A percentile compares a stretch with the other conserved stretches of the same genome.
phyloP scores from a whole-genome alignment of 2,888 invertebrate genomes.

The Erebia palarica region DNA sequence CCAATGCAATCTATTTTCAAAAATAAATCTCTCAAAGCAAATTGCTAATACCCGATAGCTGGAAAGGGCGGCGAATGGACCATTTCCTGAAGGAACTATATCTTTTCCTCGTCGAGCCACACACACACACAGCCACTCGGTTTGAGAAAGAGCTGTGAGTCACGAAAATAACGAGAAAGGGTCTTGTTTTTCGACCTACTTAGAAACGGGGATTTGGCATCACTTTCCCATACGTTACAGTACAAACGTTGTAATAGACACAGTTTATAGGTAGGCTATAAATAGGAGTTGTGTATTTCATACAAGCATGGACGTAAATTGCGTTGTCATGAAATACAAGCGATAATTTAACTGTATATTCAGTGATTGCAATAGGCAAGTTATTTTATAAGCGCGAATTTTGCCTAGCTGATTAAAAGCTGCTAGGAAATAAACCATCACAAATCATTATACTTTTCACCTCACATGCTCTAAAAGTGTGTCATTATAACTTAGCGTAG shows the following conservation, averaged over 20 bases:
- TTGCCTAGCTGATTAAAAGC: too few relatives aligned
- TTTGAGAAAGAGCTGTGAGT: constrained; percentile 35
- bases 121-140: constrained; percentile 31
- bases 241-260: background rate
- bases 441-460: too few relatives aligned
- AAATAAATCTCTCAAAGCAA: constrained; percentile 63
- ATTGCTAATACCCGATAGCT: constrained; percentile 73
- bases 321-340: background rate
- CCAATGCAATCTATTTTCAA: constrained; percentile 53
- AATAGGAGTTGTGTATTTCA: background rate
- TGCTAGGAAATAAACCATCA: too few relatives aligned
- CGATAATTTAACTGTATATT: too few relatives aligned
- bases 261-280: background rate
- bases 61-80: constrained; percentile 68
- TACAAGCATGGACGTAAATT: too few relatives aligned
- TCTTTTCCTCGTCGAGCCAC: constrained; percentile 56
- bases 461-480: too few relatives aligned
- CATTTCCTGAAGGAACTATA: constrained; percentile 71
- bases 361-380: too few relatives aligned
- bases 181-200: constrained; percentile 36
- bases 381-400: too few relatives aligned
- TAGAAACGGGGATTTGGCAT: constrained; percentile 25
- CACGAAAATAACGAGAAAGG: constrained; percentile 34
- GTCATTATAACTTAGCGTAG: too few relatives aligned
- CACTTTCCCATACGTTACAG: constrained; percentile 15